These are phyloP conservation scores for Leptopterna dolabrata DNA, from an alignment of 2,888 invertebrate species.

Conservation along the genomic window DNA sequence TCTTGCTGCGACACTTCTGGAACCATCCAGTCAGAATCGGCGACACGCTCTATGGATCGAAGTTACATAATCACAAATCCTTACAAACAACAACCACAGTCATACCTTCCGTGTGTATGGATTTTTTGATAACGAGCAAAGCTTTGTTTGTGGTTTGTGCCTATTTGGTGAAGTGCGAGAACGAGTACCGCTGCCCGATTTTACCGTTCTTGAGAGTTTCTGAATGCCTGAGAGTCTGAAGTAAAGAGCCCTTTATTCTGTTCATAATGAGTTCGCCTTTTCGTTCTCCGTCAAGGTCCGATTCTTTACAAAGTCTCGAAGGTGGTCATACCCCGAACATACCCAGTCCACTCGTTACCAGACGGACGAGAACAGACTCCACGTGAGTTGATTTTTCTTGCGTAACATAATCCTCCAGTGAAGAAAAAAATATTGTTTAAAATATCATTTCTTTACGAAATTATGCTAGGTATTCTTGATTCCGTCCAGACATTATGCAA, in stretches of 20 bases:
- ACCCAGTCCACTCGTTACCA: slow-evolving; percentile 84
- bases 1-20: not conserved
- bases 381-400: slow-evolving; percentile 73
- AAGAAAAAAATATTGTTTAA: too few species aligned
- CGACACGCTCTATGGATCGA: not conserved
- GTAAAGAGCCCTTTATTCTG: not conserved
- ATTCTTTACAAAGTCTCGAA: slow-evolving; percentile 38
- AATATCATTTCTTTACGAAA: too few species aligned
- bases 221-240: not conserved
- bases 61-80: not conserved
- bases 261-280: slow-evolving; percentile 38
- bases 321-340: slow-evolving; percentile 64
- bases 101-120: not conserved
- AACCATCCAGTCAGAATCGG: not conserved
- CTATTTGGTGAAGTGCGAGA: too few species aligned
- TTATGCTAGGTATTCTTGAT: too few species aligned
- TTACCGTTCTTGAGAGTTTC: not conserved
- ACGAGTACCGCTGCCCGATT: not conserved
- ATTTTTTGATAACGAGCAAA: not conserved
- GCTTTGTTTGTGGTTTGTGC: not conserved
- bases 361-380: slow-evolving; percentile 82
- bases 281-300: slow-evolving; percentile 31
- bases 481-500: too few species aligned
- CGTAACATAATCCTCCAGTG: not conserved
- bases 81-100: not conserved